Conservation (phyloP, 2,113 vertebrate species). For the Alouatta palliata region DNA sequence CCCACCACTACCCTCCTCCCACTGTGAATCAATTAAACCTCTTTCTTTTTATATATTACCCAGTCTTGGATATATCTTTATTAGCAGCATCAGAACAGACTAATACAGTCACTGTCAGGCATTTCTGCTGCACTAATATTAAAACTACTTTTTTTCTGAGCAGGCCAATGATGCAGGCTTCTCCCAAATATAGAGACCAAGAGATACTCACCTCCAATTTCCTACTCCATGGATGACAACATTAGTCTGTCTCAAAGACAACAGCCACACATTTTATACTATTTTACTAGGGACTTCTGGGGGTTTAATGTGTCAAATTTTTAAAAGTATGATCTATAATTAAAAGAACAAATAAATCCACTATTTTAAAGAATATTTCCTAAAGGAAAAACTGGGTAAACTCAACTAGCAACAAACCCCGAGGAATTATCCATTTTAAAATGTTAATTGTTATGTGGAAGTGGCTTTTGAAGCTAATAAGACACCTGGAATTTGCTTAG, state of each 20-base stretch:
- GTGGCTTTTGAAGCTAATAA: slow-evolving; percentile 69
- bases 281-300: neutral
- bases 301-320: neutral
- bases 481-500: slow-evolving; percentile 62
- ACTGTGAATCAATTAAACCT: too few species aligned
- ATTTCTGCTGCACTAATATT: neutral
- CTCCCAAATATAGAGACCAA: neutral
- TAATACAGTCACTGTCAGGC: neutral
- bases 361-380: neutral
- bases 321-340: slow-evolving; percentile 37
- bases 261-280: neutral
- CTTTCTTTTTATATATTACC: too few species aligned
- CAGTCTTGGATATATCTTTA: too few species aligned
- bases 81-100: too few species aligned
- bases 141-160: neutral
- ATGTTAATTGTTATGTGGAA: slow-evolving; percentile 72
- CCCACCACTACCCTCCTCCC: too few species aligned
- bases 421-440: slow-evolving; percentile 68
- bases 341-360: slow-evolving; percentile 30
- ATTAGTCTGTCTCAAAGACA: neutral
- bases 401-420: slow-evolving; percentile 44
- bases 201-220: neutral
- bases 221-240: neutral
- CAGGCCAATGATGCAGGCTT: neutral
- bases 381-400: slow-evolving; percentile 44